phyloP scores from a whole-genome alignment of 2,888 invertebrate species.

The Nephrocerus scutellatus region DNA sequence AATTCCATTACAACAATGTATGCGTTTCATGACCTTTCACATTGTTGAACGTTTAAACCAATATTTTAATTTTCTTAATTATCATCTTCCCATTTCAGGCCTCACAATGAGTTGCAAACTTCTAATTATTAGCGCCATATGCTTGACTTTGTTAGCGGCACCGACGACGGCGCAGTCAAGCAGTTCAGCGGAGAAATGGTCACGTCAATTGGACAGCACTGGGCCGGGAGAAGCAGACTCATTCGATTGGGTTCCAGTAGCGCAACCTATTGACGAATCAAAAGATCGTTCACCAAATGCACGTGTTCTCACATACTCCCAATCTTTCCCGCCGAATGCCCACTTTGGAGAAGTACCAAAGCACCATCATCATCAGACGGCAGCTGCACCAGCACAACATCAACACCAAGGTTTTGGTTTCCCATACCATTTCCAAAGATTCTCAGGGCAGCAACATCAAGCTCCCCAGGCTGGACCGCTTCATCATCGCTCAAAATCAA shows the following conservation, averaged over 20 bases:
- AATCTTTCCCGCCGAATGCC: slow-evolving; percentile 36
- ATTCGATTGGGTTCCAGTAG: slow-evolving; percentile 54
- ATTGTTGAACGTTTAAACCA: too few relatives aligned
- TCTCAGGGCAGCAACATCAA: too few relatives aligned
- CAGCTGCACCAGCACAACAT: slow-evolving; percentile 16
- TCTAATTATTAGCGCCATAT: slow-evolving; percentile 23
- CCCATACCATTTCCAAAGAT: slow-evolving; percentile 41
- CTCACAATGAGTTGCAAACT: slow-evolving; percentile 33
- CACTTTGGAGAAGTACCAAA: slow-evolving; percentile 37
- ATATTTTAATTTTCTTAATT: too few relatives aligned
- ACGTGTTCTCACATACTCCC: slow-evolving; percentile 46
- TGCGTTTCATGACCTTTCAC: too few relatives aligned
- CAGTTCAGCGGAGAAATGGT: slow-evolving; percentile 43
- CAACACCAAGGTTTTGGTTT: slow-evolving; percentile 32
- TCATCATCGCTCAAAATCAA: slow-evolving; percentile 19
- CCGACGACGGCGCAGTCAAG: slow-evolving; percentile 19
- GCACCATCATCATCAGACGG: slow-evolving; percentile 14
- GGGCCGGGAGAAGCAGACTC: slow-evolving; percentile 32
- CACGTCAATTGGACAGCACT: slow-evolving; percentile 40
- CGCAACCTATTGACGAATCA: slow-evolving; percentile 37
- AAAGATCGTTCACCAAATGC: slow-evolving; percentile 41
- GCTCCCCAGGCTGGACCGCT: slow-evolving; percentile 21
- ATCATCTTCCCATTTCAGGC: slow-evolving; percentile 34
- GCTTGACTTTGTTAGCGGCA: slow-evolving; percentile 29
- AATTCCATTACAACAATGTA: too few relatives aligned